phyloP scores from a whole-genome alignment of 1,140 invertebrate species.

The Bombus superbus region DNA sequence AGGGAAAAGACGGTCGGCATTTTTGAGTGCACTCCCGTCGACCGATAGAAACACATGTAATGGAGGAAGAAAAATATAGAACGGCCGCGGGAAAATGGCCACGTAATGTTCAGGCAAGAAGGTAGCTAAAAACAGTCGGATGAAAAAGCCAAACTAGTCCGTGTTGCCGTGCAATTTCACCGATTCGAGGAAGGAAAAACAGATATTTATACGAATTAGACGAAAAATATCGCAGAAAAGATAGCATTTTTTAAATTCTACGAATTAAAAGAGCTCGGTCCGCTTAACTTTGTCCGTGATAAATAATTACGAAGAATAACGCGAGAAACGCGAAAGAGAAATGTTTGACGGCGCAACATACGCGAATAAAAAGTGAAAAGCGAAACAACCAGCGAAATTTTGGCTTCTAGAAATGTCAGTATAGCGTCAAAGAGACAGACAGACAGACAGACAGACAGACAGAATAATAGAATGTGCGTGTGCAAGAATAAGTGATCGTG shows the following conservation, averaged over 20 bases:
- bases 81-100: constrained; percentile 51
- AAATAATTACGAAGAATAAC: too few relatives aligned
- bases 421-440: not conserved
- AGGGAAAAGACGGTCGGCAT: constrained; percentile 14
- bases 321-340: not conserved
- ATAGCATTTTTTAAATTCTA: not conserved
- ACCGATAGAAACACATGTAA: constrained; percentile 9
- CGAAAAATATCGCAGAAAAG: too few relatives aligned
- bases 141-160: constrained; percentile 28
- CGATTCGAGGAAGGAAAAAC: not conserved
- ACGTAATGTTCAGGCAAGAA: constrained; percentile 46
- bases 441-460: too few relatives aligned
- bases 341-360: not conserved
- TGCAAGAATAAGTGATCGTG: too few relatives aligned
- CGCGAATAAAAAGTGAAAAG: not conserved
- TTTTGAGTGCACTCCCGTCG: constrained; percentile 48
- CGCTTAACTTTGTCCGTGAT: too few relatives aligned
- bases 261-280: not conserved
- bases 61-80: constrained; percentile 33
- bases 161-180: constrained; percentile 28
- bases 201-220: not conserved
- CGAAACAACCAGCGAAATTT: too few relatives aligned
- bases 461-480: not conserved
- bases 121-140: constrained; percentile 8
- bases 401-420: not conserved